phyloP scores from a whole-genome alignment of 2,888 invertebrate species.

The Platycnemis pennipes region DNA sequence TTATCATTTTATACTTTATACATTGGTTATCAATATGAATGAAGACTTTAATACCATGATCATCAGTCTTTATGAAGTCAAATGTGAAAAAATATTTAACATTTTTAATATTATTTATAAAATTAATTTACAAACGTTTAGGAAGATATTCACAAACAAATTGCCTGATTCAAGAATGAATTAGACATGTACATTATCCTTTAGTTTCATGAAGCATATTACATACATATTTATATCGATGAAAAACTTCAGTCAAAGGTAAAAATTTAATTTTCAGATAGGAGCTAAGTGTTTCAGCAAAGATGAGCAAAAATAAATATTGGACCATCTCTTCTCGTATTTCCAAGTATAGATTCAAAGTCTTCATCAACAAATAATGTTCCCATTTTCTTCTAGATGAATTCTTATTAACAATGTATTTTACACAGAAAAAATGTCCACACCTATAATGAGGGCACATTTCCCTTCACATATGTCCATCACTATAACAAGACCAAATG shows the following conservation, averaged over 20 bases:
- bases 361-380: background rate
- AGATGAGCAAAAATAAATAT: background rate
- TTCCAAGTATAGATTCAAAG: background rate
- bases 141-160: background rate
- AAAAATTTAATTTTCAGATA: background rate
- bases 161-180: background rate
- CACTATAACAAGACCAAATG: slow-evolving; percentile 56
- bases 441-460: background rate
- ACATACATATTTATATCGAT: background rate
- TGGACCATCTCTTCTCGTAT: background rate
- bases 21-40: too few relatives aligned
- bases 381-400: background rate
- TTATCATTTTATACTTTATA: too few relatives aligned
- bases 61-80: background rate
- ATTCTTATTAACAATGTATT: background rate
- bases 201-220: background rate
- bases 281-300: background rate
- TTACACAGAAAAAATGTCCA: slow-evolving; percentile 7
- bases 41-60: too few relatives aligned
- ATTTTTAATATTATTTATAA: background rate
- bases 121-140: background rate
- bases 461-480: slow-evolving; percentile 54
- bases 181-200: background rate
- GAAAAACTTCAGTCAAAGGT: background rate
- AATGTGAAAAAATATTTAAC: background rate